Evolutionary conservation across 2,888 invertebrate species (phyloP).

Genomic region (Leptinotarsa juncta): DNA sequence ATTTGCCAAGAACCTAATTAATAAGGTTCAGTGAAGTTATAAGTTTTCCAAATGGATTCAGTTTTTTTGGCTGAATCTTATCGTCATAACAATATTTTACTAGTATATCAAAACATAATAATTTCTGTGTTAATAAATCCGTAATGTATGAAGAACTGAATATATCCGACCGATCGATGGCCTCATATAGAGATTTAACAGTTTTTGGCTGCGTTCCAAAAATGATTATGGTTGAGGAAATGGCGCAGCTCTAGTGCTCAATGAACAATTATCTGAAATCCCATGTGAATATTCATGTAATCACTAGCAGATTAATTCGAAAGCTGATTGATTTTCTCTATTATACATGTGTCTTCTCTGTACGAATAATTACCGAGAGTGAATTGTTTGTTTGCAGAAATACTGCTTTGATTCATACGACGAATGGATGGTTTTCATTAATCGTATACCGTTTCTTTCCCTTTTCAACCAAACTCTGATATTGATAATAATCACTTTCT

Average conservation of each 20-base stretch:
- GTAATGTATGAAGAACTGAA: not conserved
- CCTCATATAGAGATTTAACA: conserved; percentile 13
- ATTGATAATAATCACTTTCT: too few species aligned
- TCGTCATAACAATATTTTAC: too few species aligned
- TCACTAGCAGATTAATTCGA: conserved; percentile 4
- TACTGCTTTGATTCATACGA: too few species aligned
- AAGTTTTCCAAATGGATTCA: too few species aligned
- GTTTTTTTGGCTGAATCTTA: too few species aligned
- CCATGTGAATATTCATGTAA: conserved; percentile 16
- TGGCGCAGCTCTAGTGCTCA: conserved; percentile 12
- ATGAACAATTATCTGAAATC: conserved; percentile 16
- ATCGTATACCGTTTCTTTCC: too few species aligned
- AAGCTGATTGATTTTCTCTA: conserved; percentile 10
- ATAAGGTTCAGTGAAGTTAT: too few species aligned
- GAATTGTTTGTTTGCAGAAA: too few species aligned
- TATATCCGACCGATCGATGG: conserved; percentile 14
- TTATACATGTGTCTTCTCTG: not conserved
- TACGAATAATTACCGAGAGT: not conserved
- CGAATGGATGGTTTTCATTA: too few species aligned
- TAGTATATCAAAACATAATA: too few species aligned
- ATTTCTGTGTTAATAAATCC: not conserved
- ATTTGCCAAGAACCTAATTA: too few species aligned
- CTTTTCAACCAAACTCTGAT: too few species aligned
- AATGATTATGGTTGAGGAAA: conserved; percentile 23
- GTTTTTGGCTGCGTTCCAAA: conserved; percentile 25